phyloP scores from a whole-genome alignment of 2,797 vertebrate genomes.

The Hippoglossus hippoglossus region DNA sequence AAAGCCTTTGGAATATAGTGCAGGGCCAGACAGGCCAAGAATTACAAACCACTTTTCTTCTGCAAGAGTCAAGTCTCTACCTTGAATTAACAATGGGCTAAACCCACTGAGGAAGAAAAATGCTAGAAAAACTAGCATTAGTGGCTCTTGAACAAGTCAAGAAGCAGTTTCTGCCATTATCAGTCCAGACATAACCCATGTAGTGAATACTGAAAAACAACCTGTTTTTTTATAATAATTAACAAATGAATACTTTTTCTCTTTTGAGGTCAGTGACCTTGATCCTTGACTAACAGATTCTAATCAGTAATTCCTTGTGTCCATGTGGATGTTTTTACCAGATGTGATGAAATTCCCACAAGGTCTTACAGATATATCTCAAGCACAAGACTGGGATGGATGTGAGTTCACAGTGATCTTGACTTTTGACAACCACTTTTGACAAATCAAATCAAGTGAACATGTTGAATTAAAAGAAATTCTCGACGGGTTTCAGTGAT shows the following conservation, averaged over 20 bases:
- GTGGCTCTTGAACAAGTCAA: background rate
- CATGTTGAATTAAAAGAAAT: background rate
- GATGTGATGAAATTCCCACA: background rate
- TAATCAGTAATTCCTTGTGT: background rate
- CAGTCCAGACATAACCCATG: background rate
- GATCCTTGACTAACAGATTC: background rate
- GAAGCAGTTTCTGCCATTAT: background rate
- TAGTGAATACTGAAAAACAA: too few species aligned
- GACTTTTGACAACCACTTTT: too few species aligned
- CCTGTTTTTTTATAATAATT: background rate
- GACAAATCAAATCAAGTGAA: background rate
- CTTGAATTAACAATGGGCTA: background rate
- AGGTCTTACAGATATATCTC: background rate
- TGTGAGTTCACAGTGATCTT: background rate
- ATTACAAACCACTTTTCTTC: conserved; percentile 6
- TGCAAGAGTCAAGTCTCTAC: conserved; percentile 9
- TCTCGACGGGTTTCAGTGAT: background rate
- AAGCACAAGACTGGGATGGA: background rate
- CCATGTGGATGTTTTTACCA: background rate
- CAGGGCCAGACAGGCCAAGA: background rate
- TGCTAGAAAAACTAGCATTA: too few species aligned
- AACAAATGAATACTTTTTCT: background rate
- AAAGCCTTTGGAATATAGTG: conserved; percentile 26
- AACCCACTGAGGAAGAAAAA: background rate
- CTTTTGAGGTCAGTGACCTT: background rate